These are phyloP conservation scores for Oceanodroma tethys DNA, from an alignment of 2,113 vertebrate species.

Conservation along the genomic window DNA sequence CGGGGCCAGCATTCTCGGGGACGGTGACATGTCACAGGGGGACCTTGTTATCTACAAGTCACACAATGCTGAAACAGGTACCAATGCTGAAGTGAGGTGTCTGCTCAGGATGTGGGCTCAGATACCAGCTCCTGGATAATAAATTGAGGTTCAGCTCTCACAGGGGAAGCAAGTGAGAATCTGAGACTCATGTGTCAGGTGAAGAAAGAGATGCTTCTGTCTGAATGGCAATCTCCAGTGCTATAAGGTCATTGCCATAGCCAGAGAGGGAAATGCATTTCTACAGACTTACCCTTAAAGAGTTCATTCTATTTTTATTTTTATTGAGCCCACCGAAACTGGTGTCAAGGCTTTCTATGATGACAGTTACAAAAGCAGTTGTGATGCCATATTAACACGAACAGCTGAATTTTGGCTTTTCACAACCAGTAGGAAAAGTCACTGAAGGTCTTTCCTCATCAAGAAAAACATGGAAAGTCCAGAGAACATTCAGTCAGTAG, in stretches of 20 bases:
- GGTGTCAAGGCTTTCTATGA: background rate
- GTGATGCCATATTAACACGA: rapidly evolving
- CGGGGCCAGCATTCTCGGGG: no score
- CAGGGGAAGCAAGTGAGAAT: background rate
- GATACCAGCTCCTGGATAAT: background rate
- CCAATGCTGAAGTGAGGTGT: background rate
- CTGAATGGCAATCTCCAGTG: background rate
- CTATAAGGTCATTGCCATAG: background rate
- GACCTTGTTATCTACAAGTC: background rate
- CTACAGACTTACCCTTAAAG: background rate
- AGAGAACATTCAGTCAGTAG: background rate
- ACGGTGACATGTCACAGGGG: background rate
- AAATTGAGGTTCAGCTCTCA: background rate
- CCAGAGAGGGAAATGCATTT: background rate
- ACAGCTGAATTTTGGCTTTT: background rate
- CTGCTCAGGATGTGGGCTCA: background rate
- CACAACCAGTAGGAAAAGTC: background rate
- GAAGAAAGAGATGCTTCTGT: background rate
- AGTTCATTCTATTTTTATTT: background rate
- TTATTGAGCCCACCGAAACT: background rate
- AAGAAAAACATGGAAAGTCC: background rate
- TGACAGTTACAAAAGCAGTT: background rate
- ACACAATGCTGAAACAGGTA: rapidly evolving
- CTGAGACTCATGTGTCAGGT: background rate
- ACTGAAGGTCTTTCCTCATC: background rate